Percentiles rank a stretch among this genome's conserved stretches.
Conservation (phyloP, 2,113 vertebrate genomes). For the Oriolus oriolus region DNA sequence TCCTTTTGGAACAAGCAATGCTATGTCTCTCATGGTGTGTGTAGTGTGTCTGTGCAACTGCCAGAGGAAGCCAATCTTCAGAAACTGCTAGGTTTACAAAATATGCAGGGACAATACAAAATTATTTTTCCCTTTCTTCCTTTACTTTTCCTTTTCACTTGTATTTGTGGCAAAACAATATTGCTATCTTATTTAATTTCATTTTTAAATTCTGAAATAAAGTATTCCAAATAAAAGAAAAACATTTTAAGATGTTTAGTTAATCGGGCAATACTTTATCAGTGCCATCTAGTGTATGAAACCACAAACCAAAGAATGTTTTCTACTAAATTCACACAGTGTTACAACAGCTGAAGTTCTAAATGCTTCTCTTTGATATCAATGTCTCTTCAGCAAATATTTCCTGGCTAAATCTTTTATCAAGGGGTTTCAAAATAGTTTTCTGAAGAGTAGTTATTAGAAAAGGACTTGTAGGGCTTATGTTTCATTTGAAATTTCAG, state of each 20-base stretch:
- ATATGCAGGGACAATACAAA: not conserved
- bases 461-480: not conserved
- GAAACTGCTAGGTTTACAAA: not conserved
- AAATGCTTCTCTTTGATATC: not conserved
- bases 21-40: fast-evolving
- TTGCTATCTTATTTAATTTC: not conserved
- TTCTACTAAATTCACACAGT: not conserved
- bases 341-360: not conserved
- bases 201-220: not conserved
- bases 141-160: not conserved
- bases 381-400: not conserved
- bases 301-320: not conserved
- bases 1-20: not conserved
- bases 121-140: not conserved
- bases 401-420: not conserved
- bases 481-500: conserved; percentile 40
- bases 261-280: conserved; percentile 35
- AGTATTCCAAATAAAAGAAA: not conserved
- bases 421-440: not conserved
- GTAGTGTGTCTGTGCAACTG: not conserved
- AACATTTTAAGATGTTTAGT: not conserved
- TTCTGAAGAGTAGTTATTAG: not conserved
- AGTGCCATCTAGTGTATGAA: conserved; percentile 61
- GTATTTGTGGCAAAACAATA: not conserved
- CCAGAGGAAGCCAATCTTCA: not conserved